Percentiles rank a stretch among this genome's conserved stretches.
Evolutionary conservation across 2,888 invertebrate species (phyloP).

Genomic region (Anodontia alba): DNA sequence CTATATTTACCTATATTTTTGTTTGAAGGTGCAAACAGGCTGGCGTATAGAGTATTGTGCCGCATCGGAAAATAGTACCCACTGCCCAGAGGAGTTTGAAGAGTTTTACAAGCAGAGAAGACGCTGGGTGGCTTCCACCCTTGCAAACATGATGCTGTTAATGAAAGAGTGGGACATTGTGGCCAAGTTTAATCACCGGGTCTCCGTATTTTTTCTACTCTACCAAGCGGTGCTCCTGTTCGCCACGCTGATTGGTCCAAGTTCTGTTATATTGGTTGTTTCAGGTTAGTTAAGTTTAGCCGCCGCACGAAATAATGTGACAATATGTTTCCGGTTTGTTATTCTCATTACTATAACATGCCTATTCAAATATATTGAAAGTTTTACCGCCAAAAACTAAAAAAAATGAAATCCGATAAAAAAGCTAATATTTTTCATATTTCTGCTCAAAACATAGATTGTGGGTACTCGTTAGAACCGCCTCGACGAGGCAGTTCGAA

Average conservation of each 20-base stretch:
- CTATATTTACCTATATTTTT: too few species aligned
- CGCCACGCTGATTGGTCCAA: constrained; percentile 78
- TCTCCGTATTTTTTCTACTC: constrained; percentile 75
- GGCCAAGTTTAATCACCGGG: constrained; percentile 71
- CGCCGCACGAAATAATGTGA: too few species aligned
- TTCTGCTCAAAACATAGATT: too few species aligned
- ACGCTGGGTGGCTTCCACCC: constrained; percentile 81
- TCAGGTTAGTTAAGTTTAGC: constrained; percentile 65
- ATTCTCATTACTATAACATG: too few species aligned
- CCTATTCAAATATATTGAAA: too few species aligned
- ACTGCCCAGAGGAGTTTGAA: constrained; percentile 81
- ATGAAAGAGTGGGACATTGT: constrained; percentile 56
- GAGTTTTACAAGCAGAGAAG: constrained; percentile 83
- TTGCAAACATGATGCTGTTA: constrained; percentile 68
- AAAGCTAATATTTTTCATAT: too few species aligned
- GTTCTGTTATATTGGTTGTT: constrained; percentile 74
- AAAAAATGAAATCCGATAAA: too few species aligned
- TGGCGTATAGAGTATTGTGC: constrained; percentile 83
- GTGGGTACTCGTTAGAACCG: too few species aligned
- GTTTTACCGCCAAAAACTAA: too few species aligned
- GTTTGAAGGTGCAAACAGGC: constrained; percentile 61
- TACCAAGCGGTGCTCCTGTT: constrained; percentile 79
- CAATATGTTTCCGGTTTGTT: background rate
- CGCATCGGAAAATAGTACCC: constrained; percentile 78
- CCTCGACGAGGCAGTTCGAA: too few species aligned